Base-by-base conservation (phyloP, 1,140 invertebrate genomes). In the Lycorma delicatula region DNA sequence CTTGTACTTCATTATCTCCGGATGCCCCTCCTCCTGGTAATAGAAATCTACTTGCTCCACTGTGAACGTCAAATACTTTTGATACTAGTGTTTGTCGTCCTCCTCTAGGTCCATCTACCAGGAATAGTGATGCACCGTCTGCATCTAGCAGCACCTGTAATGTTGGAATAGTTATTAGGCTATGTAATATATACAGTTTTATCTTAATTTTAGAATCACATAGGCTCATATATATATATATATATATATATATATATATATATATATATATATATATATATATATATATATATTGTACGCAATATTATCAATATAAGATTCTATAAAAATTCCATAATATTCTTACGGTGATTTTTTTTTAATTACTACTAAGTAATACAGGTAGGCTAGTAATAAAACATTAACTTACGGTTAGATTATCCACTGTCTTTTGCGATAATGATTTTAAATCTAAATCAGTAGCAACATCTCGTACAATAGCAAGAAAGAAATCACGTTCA, bases 391-490 rank as follows among this genome's bases (percentile, higher is more conserved):
- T n/a, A n/a, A n/a, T n/a, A n/a, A n/a, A n/a, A n/a, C n/a, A n/a
- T n/a, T n/a, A n/a, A 38, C 36, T 54, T 16, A 56, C 70, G 18
- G 70, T 59, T 44, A 76, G 58, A 61, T 76, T 76, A 31, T 74
- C 72, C 13, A 74, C 74, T 29, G 73, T 72, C 58, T 76, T 75
- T 25, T 72, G 67, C 6, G 74, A 75, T 27, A 77, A 64, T 6
- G 70, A 71, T 60, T 70, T 71, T 3, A 75, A 67, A 59, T 77
- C 74, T 20, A 77, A 64, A 54, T 76, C 75, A 27, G 74, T 74
- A 13, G 75, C 73, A 51, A 76, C 74, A 59, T 77, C 75, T 41
- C 74, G 65, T 2, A 77, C 74, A 36, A 73, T 71, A 44, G 72
- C 68, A 23, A 77, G 64, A 54, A 77, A 75, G 62, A 77, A 77